A percentile compares a stretch with the other conserved stretches of the same genome.
phyloP scores from a whole-genome alignment of 64 coral and sea anemone genomes.

The Montipora efflorescens region DNA sequence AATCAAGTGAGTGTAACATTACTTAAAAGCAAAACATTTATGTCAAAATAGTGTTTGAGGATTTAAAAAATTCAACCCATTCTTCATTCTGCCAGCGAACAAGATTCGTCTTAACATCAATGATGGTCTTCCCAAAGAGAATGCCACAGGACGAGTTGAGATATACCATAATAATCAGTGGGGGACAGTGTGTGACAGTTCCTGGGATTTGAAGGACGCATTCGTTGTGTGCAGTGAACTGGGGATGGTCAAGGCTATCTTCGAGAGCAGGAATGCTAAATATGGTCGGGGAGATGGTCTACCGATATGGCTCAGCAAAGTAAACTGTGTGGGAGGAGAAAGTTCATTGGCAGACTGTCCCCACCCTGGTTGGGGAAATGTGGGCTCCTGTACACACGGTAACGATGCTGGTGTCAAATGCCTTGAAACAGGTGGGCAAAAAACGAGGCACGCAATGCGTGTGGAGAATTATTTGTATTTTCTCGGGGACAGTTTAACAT shows the following conservation, averaged over 20 bases:
- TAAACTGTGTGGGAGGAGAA: conserved; percentile 79
- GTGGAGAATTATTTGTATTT: not conserved
- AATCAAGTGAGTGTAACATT: too few species aligned
- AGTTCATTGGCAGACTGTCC: conserved; percentile 52
- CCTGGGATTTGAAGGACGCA: conserved; percentile 83
- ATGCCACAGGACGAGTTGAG: conserved; percentile 91
- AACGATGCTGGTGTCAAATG: conserved; percentile 94
- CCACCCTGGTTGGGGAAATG: conserved; percentile 68
- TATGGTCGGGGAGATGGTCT: conserved; percentile 75
- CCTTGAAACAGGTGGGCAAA: conserved; percentile 66
- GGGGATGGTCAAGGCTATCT: conserved; percentile 81
- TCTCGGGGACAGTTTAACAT: not conserved
- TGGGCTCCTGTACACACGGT: conserved; percentile 68
- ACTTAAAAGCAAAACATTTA: too few species aligned
- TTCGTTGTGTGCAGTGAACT: conserved; percentile 82
- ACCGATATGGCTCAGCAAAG: conserved; percentile 78
- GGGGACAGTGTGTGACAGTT: conserved; percentile 85
- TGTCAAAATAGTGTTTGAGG: too few species aligned
- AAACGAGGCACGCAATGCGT: not conserved
- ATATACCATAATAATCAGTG: conserved; percentile 83
- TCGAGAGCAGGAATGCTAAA: conserved; percentile 85
- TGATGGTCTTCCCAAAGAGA: conserved; percentile 53
- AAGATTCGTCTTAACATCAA: conserved; percentile 71
- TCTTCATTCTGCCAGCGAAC: conserved; percentile 51
- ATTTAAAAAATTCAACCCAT: not conserved